A percentile compares a stretch with the other conserved stretches of the same genome.
Conservation (phyloP, 2,113 vertebrate species). For the Hystrix brachyura region DNA sequence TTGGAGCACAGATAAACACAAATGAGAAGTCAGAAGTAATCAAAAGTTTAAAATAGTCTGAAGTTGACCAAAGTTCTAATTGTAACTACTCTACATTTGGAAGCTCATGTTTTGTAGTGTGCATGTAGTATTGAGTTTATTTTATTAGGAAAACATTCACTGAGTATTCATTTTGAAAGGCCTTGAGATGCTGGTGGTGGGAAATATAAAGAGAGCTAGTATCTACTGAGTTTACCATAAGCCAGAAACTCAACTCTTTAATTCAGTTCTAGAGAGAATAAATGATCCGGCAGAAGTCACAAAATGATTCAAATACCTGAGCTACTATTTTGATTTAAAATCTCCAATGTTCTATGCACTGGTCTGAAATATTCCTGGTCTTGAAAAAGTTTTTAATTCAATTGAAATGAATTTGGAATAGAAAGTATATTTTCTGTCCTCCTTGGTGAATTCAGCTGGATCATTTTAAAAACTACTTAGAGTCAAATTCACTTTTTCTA, state of each 20-base stretch:
- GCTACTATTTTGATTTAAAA: slow-evolving; percentile 45
- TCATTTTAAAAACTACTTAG: slow-evolving; percentile 27
- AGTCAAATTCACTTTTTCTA: slow-evolving; percentile 47
- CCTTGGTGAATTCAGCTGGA: slow-evolving; percentile 24
- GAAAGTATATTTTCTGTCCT: neutral
- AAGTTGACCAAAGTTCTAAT: neutral
- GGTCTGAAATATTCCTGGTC: slow-evolving; percentile 3
- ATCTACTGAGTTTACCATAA: neutral
- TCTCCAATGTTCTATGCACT: neutral
- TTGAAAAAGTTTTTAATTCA: slow-evolving; percentile 27
- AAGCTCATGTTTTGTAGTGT: neutral
- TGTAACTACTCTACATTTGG: neutral
- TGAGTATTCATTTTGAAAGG: neutral
- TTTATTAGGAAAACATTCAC: neutral
- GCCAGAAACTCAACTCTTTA: neutral
- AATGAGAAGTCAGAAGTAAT: neutral
- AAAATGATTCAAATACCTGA: slow-evolving; percentile 22
- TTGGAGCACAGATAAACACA: neutral
- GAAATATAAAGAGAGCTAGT: neutral
- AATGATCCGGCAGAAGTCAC: neutral
- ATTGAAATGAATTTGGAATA: slow-evolving; percentile 32
- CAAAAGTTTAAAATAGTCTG: neutral
- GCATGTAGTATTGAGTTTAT: neutral
- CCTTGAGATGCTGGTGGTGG: neutral
- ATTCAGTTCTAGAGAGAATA: neutral